Conservation (phyloP, 1,140 invertebrate genomes). For the Argopecten irradians region DNA sequence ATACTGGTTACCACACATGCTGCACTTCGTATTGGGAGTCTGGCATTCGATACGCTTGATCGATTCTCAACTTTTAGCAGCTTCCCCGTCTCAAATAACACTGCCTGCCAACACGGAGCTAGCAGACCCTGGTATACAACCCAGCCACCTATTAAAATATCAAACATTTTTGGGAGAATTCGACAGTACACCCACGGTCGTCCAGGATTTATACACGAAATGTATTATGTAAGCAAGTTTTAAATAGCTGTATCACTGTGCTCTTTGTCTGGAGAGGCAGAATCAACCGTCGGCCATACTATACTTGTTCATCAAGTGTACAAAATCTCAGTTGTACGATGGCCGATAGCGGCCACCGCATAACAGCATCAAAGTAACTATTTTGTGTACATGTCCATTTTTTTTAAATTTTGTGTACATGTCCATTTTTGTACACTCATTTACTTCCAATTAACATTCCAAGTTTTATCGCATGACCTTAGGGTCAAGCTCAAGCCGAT, state of each 20-base stretch:
- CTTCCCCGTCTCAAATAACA: conserved; percentile 14
- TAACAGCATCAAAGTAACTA: too few species aligned
- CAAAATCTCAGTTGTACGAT: too few species aligned
- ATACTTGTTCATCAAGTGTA: neutral
- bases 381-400: too few species aligned
- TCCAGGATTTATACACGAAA: neutral
- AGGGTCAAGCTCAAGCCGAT: too few species aligned
- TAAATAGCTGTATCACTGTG: conserved; percentile 3
- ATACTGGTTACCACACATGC: conserved; percentile 8
- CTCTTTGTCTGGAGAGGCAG: neutral
- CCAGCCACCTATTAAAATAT: neutral
- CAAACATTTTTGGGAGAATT: conserved; percentile 4
- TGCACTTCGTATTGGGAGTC: neutral
- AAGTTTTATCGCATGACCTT: too few species aligned
- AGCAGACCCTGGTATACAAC: neutral
- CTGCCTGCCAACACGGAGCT: neutral
- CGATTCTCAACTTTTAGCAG: neutral
- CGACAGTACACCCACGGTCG: neutral
- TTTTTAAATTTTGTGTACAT: too few species aligned
- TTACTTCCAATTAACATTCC: too few species aligned
- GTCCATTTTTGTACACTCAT: too few species aligned
- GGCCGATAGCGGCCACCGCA: too few species aligned
- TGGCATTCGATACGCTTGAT: conserved; percentile 8
- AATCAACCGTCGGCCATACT: neutral
- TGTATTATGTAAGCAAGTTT: conserved; percentile 3